Evolutionary conservation across 2,888 invertebrate genomes (phyloP).

Genomic region (Sycophila texana): DNA sequence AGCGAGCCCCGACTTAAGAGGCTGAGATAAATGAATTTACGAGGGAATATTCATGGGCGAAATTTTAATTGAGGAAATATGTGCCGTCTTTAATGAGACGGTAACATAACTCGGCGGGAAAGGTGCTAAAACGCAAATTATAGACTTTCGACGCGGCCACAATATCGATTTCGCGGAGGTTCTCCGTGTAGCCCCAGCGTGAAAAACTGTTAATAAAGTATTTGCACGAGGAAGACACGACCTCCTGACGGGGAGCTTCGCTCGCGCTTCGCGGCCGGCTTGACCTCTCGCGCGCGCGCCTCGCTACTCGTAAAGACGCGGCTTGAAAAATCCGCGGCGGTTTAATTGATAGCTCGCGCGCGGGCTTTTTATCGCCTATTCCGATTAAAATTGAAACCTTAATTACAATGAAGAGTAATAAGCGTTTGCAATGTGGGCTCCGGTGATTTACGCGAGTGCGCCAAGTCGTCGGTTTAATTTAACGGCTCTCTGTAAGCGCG

Average conservation of each 20-base stretch:
- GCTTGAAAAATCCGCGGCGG: no score
- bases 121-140: conserved; percentile 52
- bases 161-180: conserved; percentile 42
- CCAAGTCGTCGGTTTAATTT: no score
- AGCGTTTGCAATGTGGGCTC: no score
- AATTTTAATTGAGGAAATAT: conserved; percentile 52
- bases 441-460: no score
- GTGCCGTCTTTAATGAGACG: conserved; percentile 43
- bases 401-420: no score
- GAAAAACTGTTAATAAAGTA: conserved; percentile 46
- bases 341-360: no score
- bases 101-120: conserved; percentile 7
- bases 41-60: conserved; percentile 40
- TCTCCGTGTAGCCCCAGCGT: no score
- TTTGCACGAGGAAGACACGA: conserved; percentile 30
- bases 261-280: neutral
- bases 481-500: no score
- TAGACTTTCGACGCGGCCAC: conserved; percentile 23
- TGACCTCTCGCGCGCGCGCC: conserved; percentile 26
- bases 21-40: conserved; percentile 50
- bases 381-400: no score
- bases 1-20: conserved; percentile 16
- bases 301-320: neutral
- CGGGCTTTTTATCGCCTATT: no score
- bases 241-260: neutral